Conservation (phyloP, 2,888 invertebrate genomes). For the Nomada flava region DNA sequence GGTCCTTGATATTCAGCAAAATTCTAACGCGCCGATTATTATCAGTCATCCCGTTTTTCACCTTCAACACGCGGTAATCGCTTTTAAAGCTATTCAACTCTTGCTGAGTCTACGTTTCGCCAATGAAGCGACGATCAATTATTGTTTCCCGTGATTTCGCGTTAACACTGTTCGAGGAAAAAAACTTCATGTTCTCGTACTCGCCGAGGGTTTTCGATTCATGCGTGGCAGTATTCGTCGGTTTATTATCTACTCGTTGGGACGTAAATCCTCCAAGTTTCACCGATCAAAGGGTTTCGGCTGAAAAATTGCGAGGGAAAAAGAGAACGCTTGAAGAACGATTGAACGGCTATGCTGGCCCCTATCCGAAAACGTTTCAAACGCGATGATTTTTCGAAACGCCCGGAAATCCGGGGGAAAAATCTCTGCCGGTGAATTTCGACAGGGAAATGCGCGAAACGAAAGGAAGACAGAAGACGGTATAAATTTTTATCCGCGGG, state of each 20-base stretch:
- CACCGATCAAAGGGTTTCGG: neutral
- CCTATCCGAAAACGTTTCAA: neutral
- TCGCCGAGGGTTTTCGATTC: neutral
- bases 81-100: neutral
- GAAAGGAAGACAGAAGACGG: neutral
- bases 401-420: neutral
- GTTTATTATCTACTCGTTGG: neutral
- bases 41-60: slow-evolving; percentile 36
- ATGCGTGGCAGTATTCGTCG: neutral
- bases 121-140: neutral
- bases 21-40: slow-evolving; percentile 42
- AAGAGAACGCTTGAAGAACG: neutral
- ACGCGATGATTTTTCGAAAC: neutral
- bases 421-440: neutral
- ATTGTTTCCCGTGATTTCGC: too few relatives aligned
- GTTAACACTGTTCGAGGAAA: too few relatives aligned
- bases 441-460: neutral
- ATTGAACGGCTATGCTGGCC: neutral
- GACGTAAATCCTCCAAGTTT: neutral
- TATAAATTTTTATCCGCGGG: neutral
- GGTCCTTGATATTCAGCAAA: slow-evolving; percentile 48
- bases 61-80: neutral
- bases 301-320: neutral
- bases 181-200: too few relatives aligned
- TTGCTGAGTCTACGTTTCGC: neutral